Conservation (phyloP, 2,113 vertebrate species). For the Rhizomys pruinosus region DNA sequence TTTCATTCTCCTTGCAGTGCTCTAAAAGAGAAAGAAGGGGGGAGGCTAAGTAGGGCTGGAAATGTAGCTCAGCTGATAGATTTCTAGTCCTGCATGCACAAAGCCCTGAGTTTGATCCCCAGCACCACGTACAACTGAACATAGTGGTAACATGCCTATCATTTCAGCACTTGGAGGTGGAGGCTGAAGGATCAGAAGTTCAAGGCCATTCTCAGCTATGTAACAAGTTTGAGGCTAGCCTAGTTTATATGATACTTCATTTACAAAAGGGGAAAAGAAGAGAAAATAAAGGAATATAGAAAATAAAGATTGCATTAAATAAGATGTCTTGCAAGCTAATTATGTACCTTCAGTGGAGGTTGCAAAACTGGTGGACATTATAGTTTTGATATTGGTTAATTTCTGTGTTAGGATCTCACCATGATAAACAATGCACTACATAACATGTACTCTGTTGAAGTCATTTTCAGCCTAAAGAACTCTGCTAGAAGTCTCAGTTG, state of each 20-base stretch:
- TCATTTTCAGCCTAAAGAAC: slow-evolving; percentile 91
- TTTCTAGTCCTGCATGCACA: not conserved
- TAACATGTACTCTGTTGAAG: slow-evolving; percentile 94
- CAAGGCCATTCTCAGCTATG: not conserved
- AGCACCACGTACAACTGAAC: not conserved
- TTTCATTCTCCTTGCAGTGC: slow-evolving; percentile 70
- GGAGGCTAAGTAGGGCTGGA: not conserved
- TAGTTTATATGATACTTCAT: not conserved
- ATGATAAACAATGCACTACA: slow-evolving; percentile 93
- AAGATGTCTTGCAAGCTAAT: slow-evolving; percentile 89
- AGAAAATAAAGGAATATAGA: not conserved
- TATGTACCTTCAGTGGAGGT: slow-evolving; percentile 92
- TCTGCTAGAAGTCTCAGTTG: slow-evolving; percentile 88
- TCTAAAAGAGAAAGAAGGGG: slow-evolving; percentile 76
- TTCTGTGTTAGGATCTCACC: slow-evolving; percentile 89
- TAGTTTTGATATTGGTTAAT: slow-evolving; percentile 91
- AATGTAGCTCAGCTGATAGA: not conserved
- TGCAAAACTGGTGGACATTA: slow-evolving; percentile 87
- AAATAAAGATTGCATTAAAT: slow-evolving; percentile 73
- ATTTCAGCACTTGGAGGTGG: not conserved
- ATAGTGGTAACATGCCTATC: not conserved
- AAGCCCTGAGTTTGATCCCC: not conserved
- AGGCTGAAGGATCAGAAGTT: not conserved
- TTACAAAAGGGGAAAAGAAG: slow-evolving; percentile 80
- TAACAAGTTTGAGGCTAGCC: not conserved